Conservation (phyloP, 2,797 vertebrate genomes). For the Silurus aristotelis region DNA sequence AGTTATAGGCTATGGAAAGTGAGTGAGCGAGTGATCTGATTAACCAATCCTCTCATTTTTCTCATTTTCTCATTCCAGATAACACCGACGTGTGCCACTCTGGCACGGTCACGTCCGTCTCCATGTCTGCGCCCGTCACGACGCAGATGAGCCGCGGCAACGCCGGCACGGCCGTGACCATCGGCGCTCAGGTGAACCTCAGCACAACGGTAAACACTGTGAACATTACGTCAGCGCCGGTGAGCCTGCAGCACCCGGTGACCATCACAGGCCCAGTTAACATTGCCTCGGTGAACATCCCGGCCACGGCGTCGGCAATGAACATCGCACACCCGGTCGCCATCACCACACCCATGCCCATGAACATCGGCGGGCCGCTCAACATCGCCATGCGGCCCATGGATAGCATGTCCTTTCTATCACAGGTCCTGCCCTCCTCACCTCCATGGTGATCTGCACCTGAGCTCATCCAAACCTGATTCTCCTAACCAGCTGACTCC, state of each 20-base stretch:
- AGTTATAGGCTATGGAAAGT: too few species aligned
- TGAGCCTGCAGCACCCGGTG: conserved; percentile 94
- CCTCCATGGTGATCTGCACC: conserved; percentile 95
- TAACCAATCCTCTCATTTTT: neutral
- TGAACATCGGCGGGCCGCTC: conserved; percentile 87
- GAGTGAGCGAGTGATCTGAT: neutral
- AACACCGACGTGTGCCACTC: conserved; percentile 72
- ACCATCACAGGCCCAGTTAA: conserved; percentile 96
- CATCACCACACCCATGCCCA: conserved; percentile 93
- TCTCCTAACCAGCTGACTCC: conserved; percentile 54
- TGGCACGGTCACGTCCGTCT: conserved; percentile 71
- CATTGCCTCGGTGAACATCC: conserved; percentile 84
- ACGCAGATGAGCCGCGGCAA: conserved; percentile 74
- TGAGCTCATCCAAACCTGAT: conserved; percentile 72
- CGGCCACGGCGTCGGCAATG: conserved; percentile 77
- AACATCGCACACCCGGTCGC: conserved; percentile 96
- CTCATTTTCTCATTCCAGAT: conserved; percentile 52
- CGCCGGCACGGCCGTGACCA: conserved; percentile 84
- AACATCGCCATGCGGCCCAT: conserved; percentile 94
- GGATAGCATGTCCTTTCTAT: conserved; percentile 89
- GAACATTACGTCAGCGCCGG: conserved; percentile 90
- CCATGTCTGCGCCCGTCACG: conserved; percentile 69
- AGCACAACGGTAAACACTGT: conserved; percentile 86
- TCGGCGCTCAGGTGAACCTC: conserved; percentile 97
- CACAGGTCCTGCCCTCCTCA: conserved; percentile 94